These are phyloP conservation scores for Mimachlamys varia DNA, from an alignment of 2,888 invertebrate species.

Conservation along the genomic window DNA sequence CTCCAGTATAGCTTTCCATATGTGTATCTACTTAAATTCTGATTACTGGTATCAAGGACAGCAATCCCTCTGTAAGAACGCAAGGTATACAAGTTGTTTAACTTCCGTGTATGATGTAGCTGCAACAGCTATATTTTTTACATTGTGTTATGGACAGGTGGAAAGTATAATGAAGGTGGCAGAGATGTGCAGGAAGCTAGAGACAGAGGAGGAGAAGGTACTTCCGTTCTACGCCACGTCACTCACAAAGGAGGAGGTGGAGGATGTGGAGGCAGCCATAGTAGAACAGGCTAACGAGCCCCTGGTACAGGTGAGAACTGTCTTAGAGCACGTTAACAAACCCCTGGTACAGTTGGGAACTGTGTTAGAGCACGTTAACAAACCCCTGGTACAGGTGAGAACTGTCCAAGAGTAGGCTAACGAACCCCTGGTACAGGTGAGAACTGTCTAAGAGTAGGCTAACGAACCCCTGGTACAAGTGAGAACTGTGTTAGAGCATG, in stretches of 20 bases:
- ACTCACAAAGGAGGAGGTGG: slow-evolving; percentile 79
- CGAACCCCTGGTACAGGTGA: slow-evolving; percentile 77
- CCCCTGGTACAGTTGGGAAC: slow-evolving; percentile 74
- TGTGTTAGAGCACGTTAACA: slow-evolving; percentile 72
- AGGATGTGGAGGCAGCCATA: slow-evolving; percentile 77
- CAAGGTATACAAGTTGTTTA: no score
- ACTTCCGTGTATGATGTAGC: no score
- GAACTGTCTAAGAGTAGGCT: slow-evolving; percentile 69
- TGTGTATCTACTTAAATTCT: no score
- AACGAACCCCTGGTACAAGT: slow-evolving; percentile 77
- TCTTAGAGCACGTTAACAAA: slow-evolving; percentile 75
- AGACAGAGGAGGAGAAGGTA: slow-evolving; percentile 82
- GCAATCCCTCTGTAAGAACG: no score
- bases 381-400: slow-evolving; percentile 76
- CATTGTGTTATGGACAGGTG: slow-evolving; percentile 65
- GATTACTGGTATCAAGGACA: no score
- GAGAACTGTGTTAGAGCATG: slow-evolving; percentile 68
- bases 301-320: slow-evolving; percentile 73
- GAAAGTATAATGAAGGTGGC: slow-evolving; percentile 78
- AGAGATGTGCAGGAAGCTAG: slow-evolving; percentile 81
- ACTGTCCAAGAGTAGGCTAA: slow-evolving; percentile 70
- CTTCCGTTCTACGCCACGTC: slow-evolving; percentile 81
- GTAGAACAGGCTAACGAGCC: slow-evolving; percentile 76
- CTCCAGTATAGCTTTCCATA: no score
- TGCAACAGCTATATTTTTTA: no score